Evolutionary conservation across 2,113 vertebrate genomes (phyloP).

Genomic region (Cryptomyrus ogoouensis): DNA sequence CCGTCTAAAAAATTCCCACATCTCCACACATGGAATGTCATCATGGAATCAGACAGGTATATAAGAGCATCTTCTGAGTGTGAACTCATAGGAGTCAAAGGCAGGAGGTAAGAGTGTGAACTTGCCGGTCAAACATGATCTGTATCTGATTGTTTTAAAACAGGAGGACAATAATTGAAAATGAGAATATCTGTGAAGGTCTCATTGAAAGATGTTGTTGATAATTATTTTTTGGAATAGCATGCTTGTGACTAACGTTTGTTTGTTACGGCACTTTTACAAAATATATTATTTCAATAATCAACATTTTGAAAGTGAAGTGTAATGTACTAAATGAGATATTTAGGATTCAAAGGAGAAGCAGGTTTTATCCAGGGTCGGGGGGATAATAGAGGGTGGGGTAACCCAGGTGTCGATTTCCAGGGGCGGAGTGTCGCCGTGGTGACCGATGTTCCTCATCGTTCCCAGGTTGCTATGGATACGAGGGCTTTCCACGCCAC

Average conservation of each 20-base stretch:
- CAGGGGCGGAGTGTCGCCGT: neutral
- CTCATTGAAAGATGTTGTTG: neutral
- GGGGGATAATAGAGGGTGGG: neutral
- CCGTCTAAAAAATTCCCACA: neutral
- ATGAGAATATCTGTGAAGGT: neutral
- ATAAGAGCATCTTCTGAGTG: neutral
- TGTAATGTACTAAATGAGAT: neutral
- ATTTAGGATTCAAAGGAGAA: neutral
- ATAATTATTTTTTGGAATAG: neutral
- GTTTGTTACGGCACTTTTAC: neutral
- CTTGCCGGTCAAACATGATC: neutral
- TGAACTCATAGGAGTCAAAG: neutral
- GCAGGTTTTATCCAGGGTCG: neutral
- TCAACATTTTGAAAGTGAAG: neutral
- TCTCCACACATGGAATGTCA: neutral
- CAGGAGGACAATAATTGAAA: too few relatives aligned
- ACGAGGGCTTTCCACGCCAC: neutral
- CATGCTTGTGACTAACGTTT: too few relatives aligned
- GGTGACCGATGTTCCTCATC: neutral
- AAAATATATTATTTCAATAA: neutral
- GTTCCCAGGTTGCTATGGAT: neutral
- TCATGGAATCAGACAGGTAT: neutral
- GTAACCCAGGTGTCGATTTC: neutral
- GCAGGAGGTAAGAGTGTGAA: constrained; percentile 1
- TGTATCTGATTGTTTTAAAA: neutral